These are phyloP conservation scores for Danio kyathit DNA, from an alignment of 2,797 vertebrate genomes.

Conservation along the genomic window DNA sequence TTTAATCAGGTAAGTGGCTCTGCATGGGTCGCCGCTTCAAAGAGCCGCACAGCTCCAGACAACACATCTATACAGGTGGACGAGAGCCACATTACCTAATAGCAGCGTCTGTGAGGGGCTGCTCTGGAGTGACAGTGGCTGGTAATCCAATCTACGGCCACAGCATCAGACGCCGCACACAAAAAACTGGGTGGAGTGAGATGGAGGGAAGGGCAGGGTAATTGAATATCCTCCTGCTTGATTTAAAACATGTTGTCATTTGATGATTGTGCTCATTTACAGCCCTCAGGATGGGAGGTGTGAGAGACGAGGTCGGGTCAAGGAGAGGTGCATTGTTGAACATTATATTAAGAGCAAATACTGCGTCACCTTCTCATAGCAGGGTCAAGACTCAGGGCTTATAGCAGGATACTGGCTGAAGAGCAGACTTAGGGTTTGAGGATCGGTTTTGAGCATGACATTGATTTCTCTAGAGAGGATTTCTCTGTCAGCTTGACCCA, in stretches of 20 bases:
- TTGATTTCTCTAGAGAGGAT: too few relatives aligned
- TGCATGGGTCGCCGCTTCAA: constrained; percentile 40
- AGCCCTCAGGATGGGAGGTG: constrained; percentile 24
- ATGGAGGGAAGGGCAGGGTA: constrained; percentile 53
- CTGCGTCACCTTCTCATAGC: too few relatives aligned
- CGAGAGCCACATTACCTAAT: constrained; percentile 57
- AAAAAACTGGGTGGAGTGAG: constrained; percentile 15
- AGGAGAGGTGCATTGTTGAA: constrained; percentile 9
- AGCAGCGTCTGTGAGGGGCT: constrained; percentile 30
- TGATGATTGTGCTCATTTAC: constrained; percentile 73
- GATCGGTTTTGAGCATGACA: too few relatives aligned
- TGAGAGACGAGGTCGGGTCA: neutral
- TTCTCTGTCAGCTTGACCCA: too few relatives aligned
- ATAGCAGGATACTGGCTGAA: too few relatives aligned
- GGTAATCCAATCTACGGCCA: constrained; percentile 77
- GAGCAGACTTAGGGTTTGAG: too few relatives aligned
- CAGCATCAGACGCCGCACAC: constrained; percentile 61
- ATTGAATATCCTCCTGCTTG: constrained; percentile 75
- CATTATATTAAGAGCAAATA: too few relatives aligned
- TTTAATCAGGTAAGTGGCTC: constrained; percentile 57
- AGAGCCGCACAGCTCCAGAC: constrained; percentile 31
- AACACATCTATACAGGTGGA: constrained; percentile 43
- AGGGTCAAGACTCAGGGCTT: too few relatives aligned
- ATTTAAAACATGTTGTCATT: constrained; percentile 76
- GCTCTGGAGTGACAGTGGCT: constrained; percentile 34